Conservation (phyloP, 2,888 invertebrate genomes). For the Mamestra brassicae region DNA sequence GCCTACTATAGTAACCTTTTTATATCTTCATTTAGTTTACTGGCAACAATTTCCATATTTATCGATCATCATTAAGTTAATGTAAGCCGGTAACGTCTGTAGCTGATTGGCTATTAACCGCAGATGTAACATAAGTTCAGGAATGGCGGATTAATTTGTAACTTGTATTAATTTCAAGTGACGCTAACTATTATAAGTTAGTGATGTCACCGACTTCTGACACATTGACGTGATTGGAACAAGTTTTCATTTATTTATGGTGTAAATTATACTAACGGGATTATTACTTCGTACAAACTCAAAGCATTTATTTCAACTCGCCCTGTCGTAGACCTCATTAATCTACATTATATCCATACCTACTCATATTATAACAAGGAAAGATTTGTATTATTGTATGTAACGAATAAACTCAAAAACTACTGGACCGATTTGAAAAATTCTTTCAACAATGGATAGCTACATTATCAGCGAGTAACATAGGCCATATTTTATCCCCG, state of each 20-base stretch:
- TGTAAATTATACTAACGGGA: background rate
- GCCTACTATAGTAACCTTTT: background rate
- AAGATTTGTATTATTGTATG: too few relatives aligned
- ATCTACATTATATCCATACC: too few relatives aligned
- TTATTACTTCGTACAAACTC: background rate
- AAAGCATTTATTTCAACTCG: background rate
- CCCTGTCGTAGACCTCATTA: too few relatives aligned
- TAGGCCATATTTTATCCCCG: too few relatives aligned
- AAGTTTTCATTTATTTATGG: background rate
- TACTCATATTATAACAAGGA: too few relatives aligned
- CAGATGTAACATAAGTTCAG: conserved; percentile 12
- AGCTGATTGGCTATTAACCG: conserved; percentile 5
- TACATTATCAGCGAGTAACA: too few relatives aligned
- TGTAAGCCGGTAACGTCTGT: conserved; percentile 12
- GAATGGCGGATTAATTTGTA: conserved; percentile 16
- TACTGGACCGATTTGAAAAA: too few relatives aligned
- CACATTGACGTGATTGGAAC: background rate
- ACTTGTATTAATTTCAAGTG: conserved; percentile 32
- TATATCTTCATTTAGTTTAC: background rate
- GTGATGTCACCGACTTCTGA: background rate
- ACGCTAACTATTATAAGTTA: background rate
- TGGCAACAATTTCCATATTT: background rate
- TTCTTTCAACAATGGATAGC: too few relatives aligned
- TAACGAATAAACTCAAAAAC: too few relatives aligned
- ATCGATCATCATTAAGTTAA: conserved; percentile 1